phyloP scores from a whole-genome alignment of 2,888 invertebrate genomes.

The Eupithecia inturbata region DNA sequence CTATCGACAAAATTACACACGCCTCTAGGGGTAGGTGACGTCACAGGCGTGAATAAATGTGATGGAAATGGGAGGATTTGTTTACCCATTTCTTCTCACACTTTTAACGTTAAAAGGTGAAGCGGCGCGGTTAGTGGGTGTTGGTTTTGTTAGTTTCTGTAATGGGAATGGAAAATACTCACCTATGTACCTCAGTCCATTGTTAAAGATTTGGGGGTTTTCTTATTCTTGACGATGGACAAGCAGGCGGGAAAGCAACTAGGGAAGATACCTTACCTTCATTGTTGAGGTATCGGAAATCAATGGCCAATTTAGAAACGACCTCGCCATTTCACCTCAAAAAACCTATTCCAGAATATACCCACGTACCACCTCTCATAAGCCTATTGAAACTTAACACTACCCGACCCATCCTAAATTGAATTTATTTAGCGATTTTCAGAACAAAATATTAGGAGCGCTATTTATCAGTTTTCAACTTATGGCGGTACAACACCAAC shows the following conservation, averaged over 20 bases:
- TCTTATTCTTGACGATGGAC: not conserved
- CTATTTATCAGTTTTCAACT: slow-evolving; percentile 74
- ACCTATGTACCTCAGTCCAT: not conserved
- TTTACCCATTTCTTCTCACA: slow-evolving; percentile 84
- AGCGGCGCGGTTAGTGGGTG: slow-evolving; percentile 58
- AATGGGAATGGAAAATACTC: slow-evolving; percentile 41
- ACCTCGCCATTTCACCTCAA: slow-evolving; percentile 11
- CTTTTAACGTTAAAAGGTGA: slow-evolving; percentile 84
- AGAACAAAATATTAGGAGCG: slow-evolving; percentile 72
- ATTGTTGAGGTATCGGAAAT: slow-evolving; percentile 10
- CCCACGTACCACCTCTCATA: slow-evolving; percentile 48
- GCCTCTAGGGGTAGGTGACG: slow-evolving; percentile 67
- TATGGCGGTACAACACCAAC: slow-evolving; percentile 69
- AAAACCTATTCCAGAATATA: slow-evolving; percentile 40
- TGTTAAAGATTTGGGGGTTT: not conserved
- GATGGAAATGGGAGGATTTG: slow-evolving; percentile 85
- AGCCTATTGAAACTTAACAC: slow-evolving; percentile 60
- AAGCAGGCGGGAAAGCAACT: not conserved
- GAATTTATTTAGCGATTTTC: slow-evolving; percentile 75
- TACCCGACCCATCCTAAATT: slow-evolving; percentile 59
- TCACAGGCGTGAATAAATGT: slow-evolving; percentile 80
- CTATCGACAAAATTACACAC: slow-evolving; percentile 78
- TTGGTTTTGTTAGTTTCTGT: slow-evolving; percentile 59
- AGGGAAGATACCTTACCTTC: not conserved
- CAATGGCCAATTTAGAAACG: slow-evolving; percentile 10